Percentiles rank a stretch among this genome's conserved stretches.
These are phyloP conservation scores for Chromobotia macracanthus DNA, from an alignment of 2,797 vertebrate species.

Conservation along the genomic window DNA sequence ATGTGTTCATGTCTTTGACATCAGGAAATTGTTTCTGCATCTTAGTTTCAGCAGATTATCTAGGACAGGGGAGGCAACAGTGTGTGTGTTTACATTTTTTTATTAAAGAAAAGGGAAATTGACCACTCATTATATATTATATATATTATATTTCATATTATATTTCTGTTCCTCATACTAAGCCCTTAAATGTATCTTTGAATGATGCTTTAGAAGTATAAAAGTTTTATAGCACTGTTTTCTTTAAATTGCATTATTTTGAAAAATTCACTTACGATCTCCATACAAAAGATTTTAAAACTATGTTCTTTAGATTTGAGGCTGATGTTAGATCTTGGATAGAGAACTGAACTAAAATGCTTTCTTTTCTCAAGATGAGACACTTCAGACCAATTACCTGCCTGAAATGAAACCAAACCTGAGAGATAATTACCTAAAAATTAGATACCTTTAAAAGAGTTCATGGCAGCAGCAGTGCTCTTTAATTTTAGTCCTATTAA, in stretches of 20 bases:
- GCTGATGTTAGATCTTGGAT: background rate
- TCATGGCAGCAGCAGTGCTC: constrained; percentile 25
- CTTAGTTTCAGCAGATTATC: too few relatives aligned
- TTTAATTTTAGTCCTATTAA: constrained; percentile 12
- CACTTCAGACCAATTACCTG: constrained; percentile 20
- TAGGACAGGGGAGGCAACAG: too few relatives aligned
- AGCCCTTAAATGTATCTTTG: background rate
- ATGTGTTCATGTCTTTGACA: too few relatives aligned
- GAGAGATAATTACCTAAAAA: constrained; percentile 33
- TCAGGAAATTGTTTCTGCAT: too few relatives aligned
- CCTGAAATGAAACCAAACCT: constrained; percentile 20
- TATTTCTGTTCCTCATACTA: too few relatives aligned
- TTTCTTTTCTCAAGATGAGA: constrained; percentile 13
- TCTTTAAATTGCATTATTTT: background rate
- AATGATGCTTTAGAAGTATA: background rate
- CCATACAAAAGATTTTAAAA: constrained; percentile 6
- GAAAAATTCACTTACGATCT: constrained; percentile 21
- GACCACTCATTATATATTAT: too few relatives aligned
- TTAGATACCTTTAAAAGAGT: background rate
- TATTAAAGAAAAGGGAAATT: too few relatives aligned
- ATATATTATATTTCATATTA: too few relatives aligned
- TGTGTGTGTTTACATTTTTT: too few relatives aligned
- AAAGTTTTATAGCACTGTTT: background rate
- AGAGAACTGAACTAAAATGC: background rate
- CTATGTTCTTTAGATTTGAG: background rate